A percentile compares a stretch with the other conserved stretches of the same genome.
Evolutionary conservation across 2,888 invertebrate species (phyloP).

Genomic region (Zhengitettix transpicula): DNA sequence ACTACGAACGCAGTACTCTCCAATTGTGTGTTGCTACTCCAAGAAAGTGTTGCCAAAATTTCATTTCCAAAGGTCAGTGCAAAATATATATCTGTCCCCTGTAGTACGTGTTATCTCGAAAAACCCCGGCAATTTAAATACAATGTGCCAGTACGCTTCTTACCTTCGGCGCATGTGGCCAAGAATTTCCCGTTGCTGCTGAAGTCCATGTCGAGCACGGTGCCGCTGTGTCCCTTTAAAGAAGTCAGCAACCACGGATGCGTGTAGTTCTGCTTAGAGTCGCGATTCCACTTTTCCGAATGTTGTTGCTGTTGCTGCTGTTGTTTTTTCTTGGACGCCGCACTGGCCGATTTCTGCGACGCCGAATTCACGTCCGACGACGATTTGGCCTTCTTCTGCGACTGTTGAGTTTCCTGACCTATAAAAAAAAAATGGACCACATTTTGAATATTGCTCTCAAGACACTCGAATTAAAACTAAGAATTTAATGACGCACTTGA

Average conservation of each 20-base stretch:
- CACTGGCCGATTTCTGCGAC: constrained; percentile 23
- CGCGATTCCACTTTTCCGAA: constrained; percentile 16
- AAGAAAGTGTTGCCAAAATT: too few relatives aligned
- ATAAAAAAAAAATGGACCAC: constrained; percentile 1
- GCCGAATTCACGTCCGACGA: constrained; percentile 16
- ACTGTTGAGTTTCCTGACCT: constrained; percentile 2
- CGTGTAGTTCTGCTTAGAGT: constrained; percentile 34
- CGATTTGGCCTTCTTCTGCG: constrained; percentile 14
- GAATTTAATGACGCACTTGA: too few relatives aligned
- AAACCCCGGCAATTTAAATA: too few relatives aligned
- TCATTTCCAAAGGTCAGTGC: too few relatives aligned
- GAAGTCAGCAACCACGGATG: constrained; percentile 68
- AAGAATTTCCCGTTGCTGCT: constrained; percentile 75
- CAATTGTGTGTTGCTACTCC: too few relatives aligned
- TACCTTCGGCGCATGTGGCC: constrained; percentile 72
- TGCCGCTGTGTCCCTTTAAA: constrained; percentile 66
- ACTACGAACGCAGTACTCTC: too few relatives aligned
- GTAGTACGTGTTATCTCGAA: too few relatives aligned
- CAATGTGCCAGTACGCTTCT: constrained; percentile 17
- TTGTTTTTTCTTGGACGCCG: constrained; percentile 30
- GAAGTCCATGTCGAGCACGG: constrained; percentile 60
- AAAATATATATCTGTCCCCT: too few relatives aligned
- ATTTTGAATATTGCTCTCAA: not conserved
- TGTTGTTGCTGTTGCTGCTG: constrained; percentile 15
- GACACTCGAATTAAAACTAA: too few relatives aligned